Evolutionary conservation across 2,888 invertebrate species (phyloP).

Genomic region (Mimumesa dahlbomi): DNA sequence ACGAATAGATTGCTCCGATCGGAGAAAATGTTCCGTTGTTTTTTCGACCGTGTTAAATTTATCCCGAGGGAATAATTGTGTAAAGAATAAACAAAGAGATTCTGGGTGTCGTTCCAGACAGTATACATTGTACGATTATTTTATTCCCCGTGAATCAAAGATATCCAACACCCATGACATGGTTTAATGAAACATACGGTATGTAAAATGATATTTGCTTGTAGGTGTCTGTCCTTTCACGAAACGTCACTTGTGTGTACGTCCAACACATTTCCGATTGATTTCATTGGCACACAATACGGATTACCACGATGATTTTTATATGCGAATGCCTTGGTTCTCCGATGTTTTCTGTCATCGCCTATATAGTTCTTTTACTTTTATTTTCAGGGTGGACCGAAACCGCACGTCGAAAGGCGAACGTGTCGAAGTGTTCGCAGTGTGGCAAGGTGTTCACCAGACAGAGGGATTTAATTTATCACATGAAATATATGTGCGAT

Average conservation of each 20-base stretch:
- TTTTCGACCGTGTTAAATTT: too few species aligned
- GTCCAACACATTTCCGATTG: neutral
- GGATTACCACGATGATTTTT: neutral
- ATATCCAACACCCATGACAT: too few species aligned
- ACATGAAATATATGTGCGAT: conserved; percentile 36
- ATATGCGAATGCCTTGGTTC: neutral
- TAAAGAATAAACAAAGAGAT: conserved; percentile 26
- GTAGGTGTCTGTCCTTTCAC: neutral
- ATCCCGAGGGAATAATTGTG: too few species aligned
- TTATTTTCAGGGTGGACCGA: conserved; percentile 46
- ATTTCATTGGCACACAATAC: neutral
- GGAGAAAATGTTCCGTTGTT: too few species aligned
- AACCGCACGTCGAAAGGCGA: conserved; percentile 13
- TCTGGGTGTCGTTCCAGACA: neutral
- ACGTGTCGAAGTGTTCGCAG: conserved; percentile 20
- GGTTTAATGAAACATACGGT: too few species aligned
- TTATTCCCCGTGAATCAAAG: too few species aligned
- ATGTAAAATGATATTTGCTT: conserved; percentile 6
- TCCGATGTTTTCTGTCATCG: neutral
- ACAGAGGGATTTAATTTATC: conserved; percentile 30
- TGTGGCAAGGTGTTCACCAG: conserved; percentile 23
- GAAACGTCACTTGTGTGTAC: neutral
- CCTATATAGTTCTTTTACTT: conserved; percentile 22
- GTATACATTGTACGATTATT: conserved; percentile 2
- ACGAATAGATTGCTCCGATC: too few species aligned